Conservation (phyloP, 92 coral and sea anemone genomes). For the Chrysogorgia sp. region DNA sequence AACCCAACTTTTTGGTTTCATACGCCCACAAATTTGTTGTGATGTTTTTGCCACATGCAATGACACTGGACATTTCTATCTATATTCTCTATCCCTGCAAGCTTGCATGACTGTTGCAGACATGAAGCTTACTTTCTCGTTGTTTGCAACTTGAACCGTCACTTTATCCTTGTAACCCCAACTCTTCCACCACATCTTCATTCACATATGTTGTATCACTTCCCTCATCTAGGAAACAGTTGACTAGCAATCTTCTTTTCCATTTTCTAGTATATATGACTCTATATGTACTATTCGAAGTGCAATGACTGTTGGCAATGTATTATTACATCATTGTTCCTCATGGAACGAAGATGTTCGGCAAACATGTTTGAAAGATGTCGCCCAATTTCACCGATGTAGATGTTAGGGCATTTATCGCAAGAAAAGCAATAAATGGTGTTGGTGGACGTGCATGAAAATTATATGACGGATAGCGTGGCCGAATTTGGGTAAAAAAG, state of each 20-base stretch:
- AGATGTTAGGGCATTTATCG: too few species aligned
- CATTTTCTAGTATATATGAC: constrained; percentile 56
- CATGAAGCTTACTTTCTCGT: constrained; percentile 44
- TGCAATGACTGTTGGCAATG: constrained; percentile 44
- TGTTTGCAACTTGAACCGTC: constrained; percentile 55
- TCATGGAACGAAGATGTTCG: too few species aligned
- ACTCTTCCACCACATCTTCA: constrained; percentile 38
- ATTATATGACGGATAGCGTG: too few species aligned
- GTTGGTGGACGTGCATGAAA: too few species aligned
- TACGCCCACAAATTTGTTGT: constrained; percentile 49
- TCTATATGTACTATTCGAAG: constrained; percentile 70
- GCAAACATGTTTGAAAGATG: too few species aligned
- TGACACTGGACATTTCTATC: constrained; percentile 26
- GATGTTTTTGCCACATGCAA: constrained; percentile 11
- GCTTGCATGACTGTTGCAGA: constrained; percentile 34
- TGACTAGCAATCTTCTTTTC: constrained; percentile 52
- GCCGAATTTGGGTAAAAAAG: too few species aligned
- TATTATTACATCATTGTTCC: too few species aligned
- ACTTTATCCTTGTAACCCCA: constrained; percentile 28
- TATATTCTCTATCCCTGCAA: constrained; percentile 40
- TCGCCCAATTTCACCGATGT: too few species aligned
- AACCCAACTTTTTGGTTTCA: constrained; percentile 42
- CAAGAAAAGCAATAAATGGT: too few species aligned
- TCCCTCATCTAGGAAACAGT: constrained; percentile 58
- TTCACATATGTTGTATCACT: constrained; percentile 53